Percentiles rank a stretch among this genome's conserved stretches.
Evolutionary conservation across 2,797 vertebrate genomes (phyloP).

Genomic region (Periparus ater): DNA sequence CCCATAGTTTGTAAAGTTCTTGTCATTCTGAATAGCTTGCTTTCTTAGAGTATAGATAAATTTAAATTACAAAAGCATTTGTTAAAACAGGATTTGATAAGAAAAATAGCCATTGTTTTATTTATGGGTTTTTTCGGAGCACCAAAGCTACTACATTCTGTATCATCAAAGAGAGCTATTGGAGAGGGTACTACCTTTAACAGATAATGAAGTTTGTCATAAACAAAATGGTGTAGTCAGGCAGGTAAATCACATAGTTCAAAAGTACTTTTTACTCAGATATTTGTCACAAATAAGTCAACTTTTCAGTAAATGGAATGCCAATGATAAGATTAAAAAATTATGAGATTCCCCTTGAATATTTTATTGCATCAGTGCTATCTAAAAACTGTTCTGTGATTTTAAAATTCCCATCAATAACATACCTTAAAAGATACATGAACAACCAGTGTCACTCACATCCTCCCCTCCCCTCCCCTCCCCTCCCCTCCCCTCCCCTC

Average conservation of each 20-base stretch:
- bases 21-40: neutral
- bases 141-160: neutral
- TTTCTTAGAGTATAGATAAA: neutral
- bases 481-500: accelerated
- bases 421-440: neutral
- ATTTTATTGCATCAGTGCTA: neutral
- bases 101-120: neutral
- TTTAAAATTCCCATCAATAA: neutral
- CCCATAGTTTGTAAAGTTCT: neutral
- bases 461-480: neutral
- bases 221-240: neutral
- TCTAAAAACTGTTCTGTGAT: neutral
- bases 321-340: neutral
- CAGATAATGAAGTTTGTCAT: neutral
- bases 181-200: neutral
- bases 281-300: neutral
- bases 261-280: neutral
- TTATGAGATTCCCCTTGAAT: neutral
- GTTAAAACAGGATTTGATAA: neutral
- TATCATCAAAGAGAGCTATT: neutral
- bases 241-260: neutral
- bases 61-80: neutral
- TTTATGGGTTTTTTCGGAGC: neutral
- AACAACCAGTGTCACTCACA: neutral
- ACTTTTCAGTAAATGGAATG: neutral